A percentile compares a stretch with the other conserved stretches of the same genome.
Evolutionary conservation across 2,888 invertebrate genomes (phyloP).

Genomic region (Rotaria socialis): DNA sequence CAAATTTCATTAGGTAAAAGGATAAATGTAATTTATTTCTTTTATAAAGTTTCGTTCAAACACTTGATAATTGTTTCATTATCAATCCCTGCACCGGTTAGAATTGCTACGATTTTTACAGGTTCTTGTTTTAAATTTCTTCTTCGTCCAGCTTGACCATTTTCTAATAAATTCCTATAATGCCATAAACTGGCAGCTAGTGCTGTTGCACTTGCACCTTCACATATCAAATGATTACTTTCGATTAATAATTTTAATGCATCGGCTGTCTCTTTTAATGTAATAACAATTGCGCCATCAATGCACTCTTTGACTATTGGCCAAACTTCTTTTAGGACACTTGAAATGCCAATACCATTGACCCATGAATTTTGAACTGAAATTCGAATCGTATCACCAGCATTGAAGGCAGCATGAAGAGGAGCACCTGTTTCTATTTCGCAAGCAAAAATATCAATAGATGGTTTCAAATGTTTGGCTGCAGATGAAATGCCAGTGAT

Average conservation of each 20-base stretch:
- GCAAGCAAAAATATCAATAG: slow-evolving; percentile 52
- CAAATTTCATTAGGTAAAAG: no score
- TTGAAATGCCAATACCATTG: slow-evolving; percentile 53
- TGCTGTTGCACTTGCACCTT: slow-evolving; percentile 56
- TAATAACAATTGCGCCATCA: slow-evolving; percentile 52
- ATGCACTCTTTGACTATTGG: slow-evolving; percentile 51
- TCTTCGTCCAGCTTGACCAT: neutral
- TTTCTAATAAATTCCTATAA: neutral
- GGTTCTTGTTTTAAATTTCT: neutral
- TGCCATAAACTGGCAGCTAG: slow-evolving; percentile 50
- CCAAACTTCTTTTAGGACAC: slow-evolving; percentile 50
- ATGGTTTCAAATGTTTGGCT: slow-evolving; percentile 51
- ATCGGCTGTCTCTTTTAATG: slow-evolving; percentile 51
- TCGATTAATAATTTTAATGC: slow-evolving; percentile 52
- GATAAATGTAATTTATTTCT: no score
- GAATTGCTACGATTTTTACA: neutral
- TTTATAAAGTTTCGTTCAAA: neutral
- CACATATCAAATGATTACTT: slow-evolving; percentile 54
- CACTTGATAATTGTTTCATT: neutral
- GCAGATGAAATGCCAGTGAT: slow-evolving; percentile 53
- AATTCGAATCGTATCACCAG: slow-evolving; percentile 49
- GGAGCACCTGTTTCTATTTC: slow-evolving; percentile 55
- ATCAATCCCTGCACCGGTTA: neutral
- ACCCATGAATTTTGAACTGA: slow-evolving; percentile 51
- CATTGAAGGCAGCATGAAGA: slow-evolving; percentile 50